Conservation (phyloP, 2,888 invertebrate genomes). For the Euclidia mi region DNA sequence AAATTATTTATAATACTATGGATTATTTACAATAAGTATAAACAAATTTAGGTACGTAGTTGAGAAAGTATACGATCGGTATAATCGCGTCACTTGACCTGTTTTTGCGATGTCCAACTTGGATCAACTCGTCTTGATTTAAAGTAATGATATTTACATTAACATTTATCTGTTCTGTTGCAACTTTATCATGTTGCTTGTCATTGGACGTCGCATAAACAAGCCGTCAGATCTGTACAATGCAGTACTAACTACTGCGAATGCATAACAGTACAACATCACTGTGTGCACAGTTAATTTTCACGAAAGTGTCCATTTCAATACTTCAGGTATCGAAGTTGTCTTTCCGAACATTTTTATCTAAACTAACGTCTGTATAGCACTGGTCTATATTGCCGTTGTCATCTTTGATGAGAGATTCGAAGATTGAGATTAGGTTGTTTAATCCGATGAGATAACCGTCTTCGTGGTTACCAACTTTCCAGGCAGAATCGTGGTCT, state of each 20-base stretch:
- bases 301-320: conserved; percentile 58
- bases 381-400: conserved; percentile 82
- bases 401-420: conserved; percentile 89
- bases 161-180: conserved; percentile 13
- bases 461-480: conserved; percentile 98
- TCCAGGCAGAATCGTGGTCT: conserved; percentile 96
- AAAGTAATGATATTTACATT: conserved; percentile 14
- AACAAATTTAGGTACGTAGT: conserved; percentile 66
- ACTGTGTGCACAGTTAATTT: conserved; percentile 63
- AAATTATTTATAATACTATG: conserved; percentile 69
- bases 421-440: conserved; percentile 96
- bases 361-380: conserved; percentile 70
- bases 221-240: conserved; percentile 51
- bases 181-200: conserved; percentile 14
- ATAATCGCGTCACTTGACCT: conserved; percentile 45
- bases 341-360: conserved; percentile 79
- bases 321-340: conserved; percentile 82
- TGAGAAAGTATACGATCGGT: conserved; percentile 45
- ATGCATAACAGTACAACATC: conserved; percentile 59
- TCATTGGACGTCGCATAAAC: conserved; percentile 54
- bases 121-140: conserved; percentile 6
- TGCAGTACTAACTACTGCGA: conserved; percentile 60
- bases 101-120: conserved; percentile 52
- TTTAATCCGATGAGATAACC: conserved; percentile 98
- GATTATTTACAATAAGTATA: conserved; percentile 78